Conservation (phyloP, 2,888 invertebrate genomes). For the Leucophora obtusa region DNA sequence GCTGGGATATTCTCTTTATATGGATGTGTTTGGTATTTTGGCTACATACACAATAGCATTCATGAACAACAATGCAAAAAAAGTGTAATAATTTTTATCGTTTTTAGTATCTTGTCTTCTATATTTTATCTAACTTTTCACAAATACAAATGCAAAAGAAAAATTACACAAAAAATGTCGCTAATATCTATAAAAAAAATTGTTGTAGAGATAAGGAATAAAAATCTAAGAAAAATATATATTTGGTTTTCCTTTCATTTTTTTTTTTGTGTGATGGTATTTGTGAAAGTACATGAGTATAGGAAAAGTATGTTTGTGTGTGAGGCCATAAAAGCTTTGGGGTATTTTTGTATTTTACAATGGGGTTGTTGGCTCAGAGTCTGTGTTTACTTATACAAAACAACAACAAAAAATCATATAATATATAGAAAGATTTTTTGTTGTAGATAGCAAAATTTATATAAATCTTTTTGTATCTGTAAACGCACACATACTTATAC, state of each 20-base stretch:
- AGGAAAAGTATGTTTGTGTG: conserved; percentile 47
- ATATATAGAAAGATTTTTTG: conserved; percentile 49
- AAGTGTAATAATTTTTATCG: conserved; percentile 58
- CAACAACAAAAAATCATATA: conserved; percentile 41
- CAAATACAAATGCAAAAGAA: conserved; percentile 8
- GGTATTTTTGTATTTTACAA: conserved; percentile 11
- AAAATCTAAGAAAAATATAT: conserved; percentile 17
- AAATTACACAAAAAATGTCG: conserved; percentile 32
- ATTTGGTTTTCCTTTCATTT: conserved; percentile 34
- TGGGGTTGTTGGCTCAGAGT: conserved; percentile 61
- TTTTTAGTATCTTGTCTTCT: conserved; percentile 41
- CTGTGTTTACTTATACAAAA: conserved; percentile 39
- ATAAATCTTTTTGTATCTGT: conserved; percentile 53
- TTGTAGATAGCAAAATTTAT: conserved; percentile 48
- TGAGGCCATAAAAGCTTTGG: conserved; percentile 13
- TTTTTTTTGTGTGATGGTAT: conserved; percentile 8
- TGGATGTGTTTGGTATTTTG: conserved; percentile 28
- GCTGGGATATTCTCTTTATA: background rate
- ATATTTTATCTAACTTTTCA: conserved; percentile 1
- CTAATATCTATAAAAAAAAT: conserved; percentile 59
- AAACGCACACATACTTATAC: conserved; percentile 28
- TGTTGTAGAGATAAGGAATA: conserved; percentile 52
- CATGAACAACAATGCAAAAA: conserved; percentile 1
- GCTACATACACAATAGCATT: conserved; percentile 16
- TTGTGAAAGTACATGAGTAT: conserved; percentile 7